phyloP scores from a whole-genome alignment of 1,140 invertebrate species.

The Procambarus virginalis region DNA sequence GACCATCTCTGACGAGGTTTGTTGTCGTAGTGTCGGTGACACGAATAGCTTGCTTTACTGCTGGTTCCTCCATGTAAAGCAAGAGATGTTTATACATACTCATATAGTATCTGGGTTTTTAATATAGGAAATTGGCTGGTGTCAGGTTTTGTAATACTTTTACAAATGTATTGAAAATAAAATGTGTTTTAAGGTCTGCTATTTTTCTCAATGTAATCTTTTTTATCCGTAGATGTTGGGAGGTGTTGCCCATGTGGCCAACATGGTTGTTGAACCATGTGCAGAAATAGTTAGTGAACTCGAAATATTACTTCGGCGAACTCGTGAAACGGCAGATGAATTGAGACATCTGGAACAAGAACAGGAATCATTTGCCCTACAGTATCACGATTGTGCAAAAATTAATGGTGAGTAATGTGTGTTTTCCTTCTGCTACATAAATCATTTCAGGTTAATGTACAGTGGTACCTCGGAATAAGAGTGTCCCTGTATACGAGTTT shows the following conservation, averaged over 20 bases:
- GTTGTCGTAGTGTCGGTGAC: too few species aligned
- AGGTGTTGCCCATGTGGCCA: slow-evolving; percentile 11
- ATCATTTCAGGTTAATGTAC: too few species aligned
- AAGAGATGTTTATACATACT: too few species aligned
- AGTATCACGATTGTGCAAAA: slow-evolving; percentile 90
- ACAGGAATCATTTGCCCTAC: slow-evolving; percentile 88
- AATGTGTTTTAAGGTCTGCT: neutral
- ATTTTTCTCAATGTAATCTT: neutral
- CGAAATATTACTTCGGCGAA: slow-evolving; percentile 54
- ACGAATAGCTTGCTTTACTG: too few species aligned
- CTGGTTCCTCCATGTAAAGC: too few species aligned
- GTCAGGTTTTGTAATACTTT: too few species aligned
- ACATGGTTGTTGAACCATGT: slow-evolving; percentile 60
- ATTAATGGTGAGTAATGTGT: slow-evolving; percentile 77
- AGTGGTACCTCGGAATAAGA: too few species aligned
- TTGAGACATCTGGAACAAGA: slow-evolving; percentile 74
- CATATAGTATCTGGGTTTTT: too few species aligned
- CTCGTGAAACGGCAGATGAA: slow-evolving; percentile 62
- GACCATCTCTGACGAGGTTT: too few species aligned
- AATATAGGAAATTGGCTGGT: too few species aligned
- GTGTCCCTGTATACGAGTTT: too few species aligned
- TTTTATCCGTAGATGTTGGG: slow-evolving; percentile 34
- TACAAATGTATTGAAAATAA: neutral
- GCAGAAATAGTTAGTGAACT: slow-evolving; percentile 67
- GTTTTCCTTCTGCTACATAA: neutral